These are phyloP conservation scores for Pachymerium ferrugineum DNA, from an alignment of 2,888 invertebrate genomes.

Conservation along the genomic window DNA sequence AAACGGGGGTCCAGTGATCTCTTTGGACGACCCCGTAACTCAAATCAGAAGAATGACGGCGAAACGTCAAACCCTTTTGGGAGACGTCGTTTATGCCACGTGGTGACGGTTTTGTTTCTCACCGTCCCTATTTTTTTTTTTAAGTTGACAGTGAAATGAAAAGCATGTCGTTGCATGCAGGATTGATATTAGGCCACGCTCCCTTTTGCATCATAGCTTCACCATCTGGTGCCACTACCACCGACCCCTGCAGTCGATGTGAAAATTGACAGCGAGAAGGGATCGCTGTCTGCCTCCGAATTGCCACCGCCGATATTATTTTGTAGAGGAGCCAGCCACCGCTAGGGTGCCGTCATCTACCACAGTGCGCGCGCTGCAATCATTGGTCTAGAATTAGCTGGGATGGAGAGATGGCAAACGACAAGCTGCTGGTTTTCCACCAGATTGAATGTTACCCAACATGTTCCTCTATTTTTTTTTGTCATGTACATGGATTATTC, in stretches of 20 bases:
- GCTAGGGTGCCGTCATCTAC: background rate
- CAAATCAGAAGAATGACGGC: background rate
- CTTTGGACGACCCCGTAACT: background rate
- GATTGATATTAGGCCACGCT: background rate
- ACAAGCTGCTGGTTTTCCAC: background rate
- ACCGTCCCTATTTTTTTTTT: background rate
- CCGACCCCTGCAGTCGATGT: constrained; percentile 21
- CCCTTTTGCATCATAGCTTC: constrained; percentile 2
- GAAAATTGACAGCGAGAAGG: constrained; percentile 16
- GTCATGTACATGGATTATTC: too few species aligned
- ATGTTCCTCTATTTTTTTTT: background rate
- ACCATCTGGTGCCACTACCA: background rate
- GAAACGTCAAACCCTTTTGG: background rate
- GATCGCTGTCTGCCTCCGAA: constrained; percentile 24
- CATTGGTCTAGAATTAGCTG: constrained; percentile 10
- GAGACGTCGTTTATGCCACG: background rate
- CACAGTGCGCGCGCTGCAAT: background rate
- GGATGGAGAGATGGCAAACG: background rate
- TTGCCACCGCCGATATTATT: constrained; percentile 19
- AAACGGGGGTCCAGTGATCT: background rate
- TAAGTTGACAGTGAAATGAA: constrained; percentile 2
- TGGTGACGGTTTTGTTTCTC: background rate
- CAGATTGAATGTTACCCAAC: background rate
- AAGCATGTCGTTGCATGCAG: constrained; percentile 12
- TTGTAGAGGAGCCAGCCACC: constrained; percentile 7